Evolutionary conservation across 2,888 invertebrate species (phyloP).

Genomic region (Heliconius erato): DNA sequence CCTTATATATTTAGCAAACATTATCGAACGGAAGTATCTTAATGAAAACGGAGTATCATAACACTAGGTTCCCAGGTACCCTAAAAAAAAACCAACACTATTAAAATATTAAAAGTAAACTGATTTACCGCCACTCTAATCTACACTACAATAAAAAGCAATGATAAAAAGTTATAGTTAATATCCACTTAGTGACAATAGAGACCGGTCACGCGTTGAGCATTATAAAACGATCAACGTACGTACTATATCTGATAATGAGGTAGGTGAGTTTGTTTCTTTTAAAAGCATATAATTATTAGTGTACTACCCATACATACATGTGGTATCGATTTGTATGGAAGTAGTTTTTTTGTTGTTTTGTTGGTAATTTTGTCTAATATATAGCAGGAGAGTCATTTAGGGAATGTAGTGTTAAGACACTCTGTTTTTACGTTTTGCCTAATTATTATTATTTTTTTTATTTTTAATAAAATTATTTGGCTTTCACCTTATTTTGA

Average conservation of each 20-base stretch:
- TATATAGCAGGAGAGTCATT: too few species aligned
- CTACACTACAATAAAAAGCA: background rate
- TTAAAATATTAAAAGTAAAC: background rate
- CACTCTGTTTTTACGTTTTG: too few species aligned
- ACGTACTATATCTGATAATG: background rate
- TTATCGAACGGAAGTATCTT: too few species aligned
- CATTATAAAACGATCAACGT: slow-evolving; percentile 27
- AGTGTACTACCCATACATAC: background rate
- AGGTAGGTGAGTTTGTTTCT: slow-evolving; percentile 1
- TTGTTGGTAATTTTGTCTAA: too few species aligned
- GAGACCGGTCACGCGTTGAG: slow-evolving; percentile 5
- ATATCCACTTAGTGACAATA: slow-evolving; percentile 21
- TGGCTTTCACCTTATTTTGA: too few species aligned
- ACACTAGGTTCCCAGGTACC: too few species aligned
- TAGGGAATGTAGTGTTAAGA: too few species aligned
- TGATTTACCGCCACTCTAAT: background rate
- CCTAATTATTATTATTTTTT: too few species aligned
- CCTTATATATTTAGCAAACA: too few species aligned
- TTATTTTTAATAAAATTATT: too few species aligned
- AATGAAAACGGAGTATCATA: too few species aligned
- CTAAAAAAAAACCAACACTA: background rate
- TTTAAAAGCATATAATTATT: slow-evolving; percentile 18
- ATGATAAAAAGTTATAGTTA: slow-evolving; percentile 6
- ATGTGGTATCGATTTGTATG: background rate
- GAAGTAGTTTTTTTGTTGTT: too few species aligned